Conservation (phyloP, 2,888 invertebrate genomes). For the Nematopogon swammerdamellus region DNA sequence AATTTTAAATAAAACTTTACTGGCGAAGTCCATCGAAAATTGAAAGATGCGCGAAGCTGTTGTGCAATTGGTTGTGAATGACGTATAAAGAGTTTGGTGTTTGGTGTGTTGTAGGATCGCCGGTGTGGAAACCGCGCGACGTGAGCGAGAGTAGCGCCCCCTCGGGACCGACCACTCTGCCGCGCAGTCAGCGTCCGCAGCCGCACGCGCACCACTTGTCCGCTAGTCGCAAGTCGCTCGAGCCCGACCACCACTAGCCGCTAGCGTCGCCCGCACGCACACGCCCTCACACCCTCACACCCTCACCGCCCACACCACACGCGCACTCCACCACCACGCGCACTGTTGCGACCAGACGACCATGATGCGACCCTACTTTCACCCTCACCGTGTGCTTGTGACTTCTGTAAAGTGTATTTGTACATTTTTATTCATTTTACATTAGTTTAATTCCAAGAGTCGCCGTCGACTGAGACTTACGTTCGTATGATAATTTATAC, state of each 20-base stretch:
- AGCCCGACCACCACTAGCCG: slow-evolving; percentile 44
- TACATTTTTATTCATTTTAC: no score
- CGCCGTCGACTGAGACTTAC: no score
- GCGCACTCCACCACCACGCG: no score
- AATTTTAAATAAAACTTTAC: not conserved
- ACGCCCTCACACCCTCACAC: no score
- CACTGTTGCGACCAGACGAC: no score
- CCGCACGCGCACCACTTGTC: slow-evolving; percentile 45
- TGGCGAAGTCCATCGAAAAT: slow-evolving; percentile 5
- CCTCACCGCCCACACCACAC: no score
- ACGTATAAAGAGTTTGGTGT: slow-evolving; percentile 51
- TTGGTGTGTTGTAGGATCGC: slow-evolving; percentile 86
- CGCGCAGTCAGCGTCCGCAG: slow-evolving; percentile 29
- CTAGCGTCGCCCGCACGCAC: no score
- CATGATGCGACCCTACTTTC: no score
- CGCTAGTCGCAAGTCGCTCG: slow-evolving; percentile 53
- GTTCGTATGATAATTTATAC: no score
- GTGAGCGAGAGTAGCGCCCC: slow-evolving; percentile 55
- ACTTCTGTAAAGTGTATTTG: no score
- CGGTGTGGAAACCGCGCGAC: slow-evolving; percentile 98
- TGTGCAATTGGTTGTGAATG: not conserved
- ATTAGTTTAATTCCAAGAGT: no score
- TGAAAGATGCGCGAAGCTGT: not conserved
- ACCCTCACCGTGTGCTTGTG: no score
- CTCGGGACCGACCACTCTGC: slow-evolving; percentile 21